Evolutionary conservation across 2,888 invertebrate genomes (phyloP).

Genomic region (Eristalinus sepulchralis): DNA sequence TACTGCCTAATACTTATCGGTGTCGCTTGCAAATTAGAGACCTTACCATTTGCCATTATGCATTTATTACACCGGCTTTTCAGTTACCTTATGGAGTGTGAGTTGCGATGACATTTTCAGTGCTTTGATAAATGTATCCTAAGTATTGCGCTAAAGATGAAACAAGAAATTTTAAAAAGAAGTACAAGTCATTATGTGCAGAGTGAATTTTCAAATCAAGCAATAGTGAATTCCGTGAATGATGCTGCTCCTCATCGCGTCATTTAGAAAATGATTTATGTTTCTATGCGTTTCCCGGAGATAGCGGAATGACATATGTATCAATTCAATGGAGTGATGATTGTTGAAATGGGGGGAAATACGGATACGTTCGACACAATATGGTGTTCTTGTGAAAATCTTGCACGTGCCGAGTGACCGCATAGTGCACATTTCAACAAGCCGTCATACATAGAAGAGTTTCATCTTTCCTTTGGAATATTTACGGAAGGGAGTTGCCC

Average conservation of each 20-base stretch:
- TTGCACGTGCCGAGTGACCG: constrained; percentile 37
- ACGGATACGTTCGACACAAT: constrained; percentile 5
- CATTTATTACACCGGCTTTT: constrained; percentile 34
- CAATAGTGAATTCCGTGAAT: constrained; percentile 18
- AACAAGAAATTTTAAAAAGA: constrained; percentile 36
- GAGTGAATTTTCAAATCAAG: neutral
- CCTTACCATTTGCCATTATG: constrained; percentile 52
- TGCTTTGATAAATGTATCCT: constrained; percentile 59
- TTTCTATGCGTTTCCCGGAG: neutral
- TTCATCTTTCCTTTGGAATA: constrained; percentile 2
- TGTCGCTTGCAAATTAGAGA: constrained; percentile 53
- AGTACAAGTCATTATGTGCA: constrained; percentile 30
- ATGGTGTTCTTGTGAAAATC: constrained; percentile 31
- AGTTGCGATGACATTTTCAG: constrained; percentile 58
- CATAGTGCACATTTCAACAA: constrained; percentile 54
- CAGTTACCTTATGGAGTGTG: constrained; percentile 22
- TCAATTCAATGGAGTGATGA: constrained; percentile 30
- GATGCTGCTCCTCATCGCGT: constrained; percentile 20
- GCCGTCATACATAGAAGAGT: constrained; percentile 17
- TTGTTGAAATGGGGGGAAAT: neutral
- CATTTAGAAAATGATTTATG: constrained; percentile 33
- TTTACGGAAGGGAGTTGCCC: neutral
- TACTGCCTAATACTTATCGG: constrained; percentile 42
- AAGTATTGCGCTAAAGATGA: constrained; percentile 25
- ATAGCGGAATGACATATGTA: constrained; percentile 28